Base-by-base conservation (phyloP, 2,113 vertebrate genomes). In the Phalacrocorax brasilianus region DNA sequence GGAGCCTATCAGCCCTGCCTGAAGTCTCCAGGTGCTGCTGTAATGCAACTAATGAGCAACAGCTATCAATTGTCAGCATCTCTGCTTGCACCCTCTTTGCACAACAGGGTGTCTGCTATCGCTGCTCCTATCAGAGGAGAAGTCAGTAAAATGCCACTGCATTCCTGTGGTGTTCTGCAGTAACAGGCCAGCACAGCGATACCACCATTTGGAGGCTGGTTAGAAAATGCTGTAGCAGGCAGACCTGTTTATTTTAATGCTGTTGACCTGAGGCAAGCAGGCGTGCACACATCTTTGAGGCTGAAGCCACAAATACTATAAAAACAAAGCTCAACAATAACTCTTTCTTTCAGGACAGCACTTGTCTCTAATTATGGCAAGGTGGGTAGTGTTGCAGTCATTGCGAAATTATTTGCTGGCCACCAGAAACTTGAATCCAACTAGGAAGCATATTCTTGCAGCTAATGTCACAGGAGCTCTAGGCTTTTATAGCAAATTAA, bases 101-200 rank as follows among this genome's bases (percentile, higher is more conserved):
- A 89, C 92, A 96, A 96, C 91, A 89, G 96, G 95, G 95, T 96
- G 96, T 96, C 91, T 97, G 91, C 91, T 96, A 95, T 97, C 96
- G 9, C 56, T 22, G 87, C 80, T 85, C 16, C 91, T 30, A 78
- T 95, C 94, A 52, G 92, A 58, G 63, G 14, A 80, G 86, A 11
- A 96, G 94, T 38, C 94, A 68, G 1, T 35, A 26, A 30, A 85
- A 74, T 44, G 89, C 84, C 94, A 50, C 1, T 38, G 88, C 96
- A 95, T 92, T 95, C 94, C 95, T 93, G 95, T 13, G 90, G 94
- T 91, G 89, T 81, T 95, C 93, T 97, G 96, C 91, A 97, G 62
- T 8, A 95, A 93, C 94, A 97, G 86, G 77, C 80, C 73, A 56
- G 87, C n/a, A 1, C 8, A 73, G 58, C 1, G 17, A 78, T 38